A percentile compares a stretch with the other conserved stretches of the same genome.
phyloP scores from a whole-genome alignment of 2,113 vertebrate genomes.

The Leucopternis melanops region DNA sequence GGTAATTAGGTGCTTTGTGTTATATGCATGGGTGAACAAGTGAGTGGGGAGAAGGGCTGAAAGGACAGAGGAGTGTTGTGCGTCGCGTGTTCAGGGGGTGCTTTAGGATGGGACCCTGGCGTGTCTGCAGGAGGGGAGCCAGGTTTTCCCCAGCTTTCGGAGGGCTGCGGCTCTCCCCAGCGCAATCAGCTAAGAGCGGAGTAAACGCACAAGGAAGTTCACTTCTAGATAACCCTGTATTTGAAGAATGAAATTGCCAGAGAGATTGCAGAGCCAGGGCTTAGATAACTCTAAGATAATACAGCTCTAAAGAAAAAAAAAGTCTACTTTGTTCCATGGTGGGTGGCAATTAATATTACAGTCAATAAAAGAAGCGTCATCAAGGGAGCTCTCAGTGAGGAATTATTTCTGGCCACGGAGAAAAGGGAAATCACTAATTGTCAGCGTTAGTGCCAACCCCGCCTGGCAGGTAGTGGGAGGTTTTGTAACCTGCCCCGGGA shows the following conservation, averaged over 20 bases:
- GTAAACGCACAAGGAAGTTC: background rate
- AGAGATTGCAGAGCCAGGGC: background rate
- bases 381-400: background rate
- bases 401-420: background rate
- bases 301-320: background rate
- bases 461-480: background rate
- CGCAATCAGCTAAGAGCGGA: background rate
- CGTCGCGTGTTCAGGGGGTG: rapidly evolving
- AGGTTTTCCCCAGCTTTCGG: background rate
- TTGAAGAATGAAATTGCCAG: background rate
- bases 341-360: background rate
- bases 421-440: background rate
- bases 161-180: rapidly evolving
- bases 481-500: background rate
- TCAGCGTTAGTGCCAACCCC: background rate
- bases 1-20: background rate
- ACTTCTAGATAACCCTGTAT: background rate
- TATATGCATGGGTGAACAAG: rapidly evolving
- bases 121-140: background rate
- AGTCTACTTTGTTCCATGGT: background rate
- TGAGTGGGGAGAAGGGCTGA: background rate
- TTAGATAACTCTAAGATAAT: background rate
- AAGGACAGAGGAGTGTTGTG: background rate
- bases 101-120: background rate
- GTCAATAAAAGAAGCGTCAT: background rate